These are phyloP conservation scores for Mesorhabditis sp. DNA, from an alignment of 2,888 invertebrate species.

Conservation along the genomic window DNA sequence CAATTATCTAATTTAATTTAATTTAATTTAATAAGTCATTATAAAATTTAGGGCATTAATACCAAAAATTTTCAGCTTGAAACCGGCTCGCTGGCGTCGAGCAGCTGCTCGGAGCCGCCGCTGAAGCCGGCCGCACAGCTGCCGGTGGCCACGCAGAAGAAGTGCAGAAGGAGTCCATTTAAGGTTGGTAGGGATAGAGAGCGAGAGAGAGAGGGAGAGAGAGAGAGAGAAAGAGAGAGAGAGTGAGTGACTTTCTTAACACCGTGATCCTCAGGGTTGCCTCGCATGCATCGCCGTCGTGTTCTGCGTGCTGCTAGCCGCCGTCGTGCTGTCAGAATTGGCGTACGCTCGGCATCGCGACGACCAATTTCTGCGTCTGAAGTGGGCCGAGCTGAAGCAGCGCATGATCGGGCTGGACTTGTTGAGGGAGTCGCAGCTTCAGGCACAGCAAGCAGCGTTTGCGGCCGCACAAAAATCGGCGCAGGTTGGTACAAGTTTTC, in stretches of 20 bases:
- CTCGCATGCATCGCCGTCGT: constrained; percentile 50
- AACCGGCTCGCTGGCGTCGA: constrained; percentile 1
- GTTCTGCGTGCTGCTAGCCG: constrained; percentile 49
- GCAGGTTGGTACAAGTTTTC: background rate
- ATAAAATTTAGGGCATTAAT: background rate
- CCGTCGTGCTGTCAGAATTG: constrained; percentile 49
- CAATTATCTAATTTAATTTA: background rate
- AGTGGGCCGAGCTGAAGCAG: constrained; percentile 54
- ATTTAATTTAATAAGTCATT: no score
- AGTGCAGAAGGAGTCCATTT: background rate
- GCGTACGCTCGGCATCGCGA: constrained; percentile 55
- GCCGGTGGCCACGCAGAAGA: background rate
- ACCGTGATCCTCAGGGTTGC: background rate
- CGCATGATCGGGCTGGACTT: constrained; percentile 41
- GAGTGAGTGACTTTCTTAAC: no score
- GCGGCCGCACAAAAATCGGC: background rate
- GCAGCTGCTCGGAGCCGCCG: background rate
- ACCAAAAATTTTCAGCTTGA: background rate
- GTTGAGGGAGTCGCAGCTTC: constrained; percentile 17
- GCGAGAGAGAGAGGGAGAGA: no score
- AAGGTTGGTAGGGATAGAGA: background rate
- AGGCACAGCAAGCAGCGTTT: background rate
- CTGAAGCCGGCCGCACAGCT: background rate
- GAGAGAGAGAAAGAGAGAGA: no score
- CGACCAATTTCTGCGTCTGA: constrained; percentile 52